Base-by-base conservation (phyloP, 2,888 invertebrate species). In the Drosophila formosana region DNA sequence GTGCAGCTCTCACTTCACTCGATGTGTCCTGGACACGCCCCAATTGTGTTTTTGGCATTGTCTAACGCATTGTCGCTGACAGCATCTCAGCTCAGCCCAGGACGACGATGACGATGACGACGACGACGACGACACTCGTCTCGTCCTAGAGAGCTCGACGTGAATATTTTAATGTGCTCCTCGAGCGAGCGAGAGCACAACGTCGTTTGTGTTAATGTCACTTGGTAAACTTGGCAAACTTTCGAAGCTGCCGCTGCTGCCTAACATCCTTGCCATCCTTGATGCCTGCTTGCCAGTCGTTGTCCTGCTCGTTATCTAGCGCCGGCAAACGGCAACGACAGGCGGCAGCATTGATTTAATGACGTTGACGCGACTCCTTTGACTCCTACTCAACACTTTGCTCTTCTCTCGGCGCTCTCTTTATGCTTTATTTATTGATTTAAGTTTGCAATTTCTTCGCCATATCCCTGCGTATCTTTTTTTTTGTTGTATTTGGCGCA, bases 341-440 rank as follows among this genome's bases (percentile, higher is more conserved):
- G 75, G 74, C 78, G 52, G 88, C 83, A 87, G 86, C 90, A 90
- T 91, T 90, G 91, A 90, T 90, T 90, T 90, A 90, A 90, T 91
- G 90, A 90, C 91, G 80, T 90, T 90, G 89, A 91, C 74, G 83
- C 69, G 83, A 70, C 81, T 71, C 71, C 72, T 67, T 65, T 79
- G 66, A 66, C 76, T 79, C 79, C 62, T 43, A 11, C 70, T 57
- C 51, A 9, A 47, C 49, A 13, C 9, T 3, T 28, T n/a, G 18
- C 43, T 9, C 4, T 45, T 13, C 55, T 45, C 45, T 32, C 41
- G 57, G 57, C 52, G n/a, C 55, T 32, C 66, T 49, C 75, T 79
- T 80, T 79, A 83, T 89, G 89, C 89, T 89, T 89, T 89, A 90
- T 89, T 89, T 89, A 89, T 89, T 89, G 89, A 89, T 89, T 89